Conservation (phyloP, 2,888 invertebrate species). For the Catonia carolina region DNA sequence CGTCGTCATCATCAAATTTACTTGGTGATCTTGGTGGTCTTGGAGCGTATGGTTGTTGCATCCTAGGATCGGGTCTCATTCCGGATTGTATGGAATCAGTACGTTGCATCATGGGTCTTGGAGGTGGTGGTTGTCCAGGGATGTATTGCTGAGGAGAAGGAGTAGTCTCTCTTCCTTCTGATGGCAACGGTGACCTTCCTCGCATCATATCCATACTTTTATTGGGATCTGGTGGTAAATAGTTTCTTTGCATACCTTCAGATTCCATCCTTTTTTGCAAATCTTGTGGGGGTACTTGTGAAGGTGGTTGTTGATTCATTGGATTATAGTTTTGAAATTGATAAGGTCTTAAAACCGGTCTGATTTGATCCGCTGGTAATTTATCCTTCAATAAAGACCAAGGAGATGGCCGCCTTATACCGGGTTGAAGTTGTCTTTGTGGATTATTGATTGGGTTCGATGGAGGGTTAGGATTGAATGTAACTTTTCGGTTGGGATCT, state of each 20-base stretch:
- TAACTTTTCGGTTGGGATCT: conserved; percentile 41
- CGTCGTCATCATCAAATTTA: conserved; percentile 19
- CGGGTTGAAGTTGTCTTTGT: conserved; percentile 22
- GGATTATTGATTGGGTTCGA: conserved; percentile 8
- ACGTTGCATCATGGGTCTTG: conserved; percentile 2
- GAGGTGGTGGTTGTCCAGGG: conserved; percentile 6
- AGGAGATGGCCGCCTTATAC: conserved; percentile 30
- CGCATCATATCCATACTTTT: conserved; percentile 19
- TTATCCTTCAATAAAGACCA: conserved; percentile 36
- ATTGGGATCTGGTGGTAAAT: conserved; percentile 1
- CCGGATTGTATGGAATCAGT: conserved; percentile 11
- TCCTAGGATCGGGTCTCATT: background rate
- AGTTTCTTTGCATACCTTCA: conserved; percentile 10
- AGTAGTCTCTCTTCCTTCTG: conserved; percentile 17
- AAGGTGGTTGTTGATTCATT: conserved; percentile 14
- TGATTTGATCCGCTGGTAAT: conserved; percentile 29
- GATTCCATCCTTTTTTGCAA: background rate
- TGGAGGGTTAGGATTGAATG: conserved; percentile 25
- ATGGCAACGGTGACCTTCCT: conserved; percentile 17
- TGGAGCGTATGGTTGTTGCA: conserved; percentile 7
- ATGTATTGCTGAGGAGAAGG: conserved; percentile 7
- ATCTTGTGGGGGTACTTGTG: conserved; percentile 17
- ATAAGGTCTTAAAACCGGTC: conserved; percentile 30
- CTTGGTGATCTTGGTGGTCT: conserved; percentile 13
- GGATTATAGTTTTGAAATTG: conserved; percentile 31